Evolutionary conservation across 2,797 vertebrate genomes (phyloP).

Genomic region (Limnodromus scolopaceus): DNA sequence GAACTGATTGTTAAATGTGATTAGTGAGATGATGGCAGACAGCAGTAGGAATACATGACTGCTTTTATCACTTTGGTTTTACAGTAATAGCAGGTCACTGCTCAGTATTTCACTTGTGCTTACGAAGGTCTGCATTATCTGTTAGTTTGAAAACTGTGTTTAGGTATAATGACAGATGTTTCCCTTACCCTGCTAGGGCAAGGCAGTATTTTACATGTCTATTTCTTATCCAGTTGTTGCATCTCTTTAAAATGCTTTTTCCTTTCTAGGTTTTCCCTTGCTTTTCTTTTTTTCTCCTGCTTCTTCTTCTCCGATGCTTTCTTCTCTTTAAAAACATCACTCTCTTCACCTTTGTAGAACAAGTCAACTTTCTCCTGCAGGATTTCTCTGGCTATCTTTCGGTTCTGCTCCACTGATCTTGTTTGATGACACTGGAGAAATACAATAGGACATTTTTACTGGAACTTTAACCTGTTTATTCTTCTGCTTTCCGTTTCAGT

Average conservation of each 20-base stretch:
- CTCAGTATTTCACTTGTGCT: background rate
- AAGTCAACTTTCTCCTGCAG: conserved; percentile 90
- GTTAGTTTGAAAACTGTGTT: background rate
- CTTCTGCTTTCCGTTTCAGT: background rate
- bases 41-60: background rate
- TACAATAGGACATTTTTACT: background rate
- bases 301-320: conserved; percentile 84
- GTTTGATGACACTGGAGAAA: conserved; percentile 93
- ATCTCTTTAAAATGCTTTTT: conserved; percentile 88
- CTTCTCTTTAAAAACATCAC: conserved; percentile 82
- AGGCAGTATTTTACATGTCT: background rate
- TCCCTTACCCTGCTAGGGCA: background rate
- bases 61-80: background rate
- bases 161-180: background rate
- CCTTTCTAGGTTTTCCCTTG: conserved; percentile 87
- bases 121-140: background rate
- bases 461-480: background rate
- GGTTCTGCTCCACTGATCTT: conserved; percentile 89
- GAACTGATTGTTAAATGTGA: background rate
- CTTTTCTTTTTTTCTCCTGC: conserved; percentile 86
- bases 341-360: conserved; percentile 87
- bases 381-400: conserved; percentile 89
- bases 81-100: background rate
- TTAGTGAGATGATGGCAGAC: background rate
- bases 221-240: conserved; percentile 45